Evolutionary conservation across 2,113 vertebrate genomes (phyloP).

Genomic region (Paramisgurnus dabryanus): DNA sequence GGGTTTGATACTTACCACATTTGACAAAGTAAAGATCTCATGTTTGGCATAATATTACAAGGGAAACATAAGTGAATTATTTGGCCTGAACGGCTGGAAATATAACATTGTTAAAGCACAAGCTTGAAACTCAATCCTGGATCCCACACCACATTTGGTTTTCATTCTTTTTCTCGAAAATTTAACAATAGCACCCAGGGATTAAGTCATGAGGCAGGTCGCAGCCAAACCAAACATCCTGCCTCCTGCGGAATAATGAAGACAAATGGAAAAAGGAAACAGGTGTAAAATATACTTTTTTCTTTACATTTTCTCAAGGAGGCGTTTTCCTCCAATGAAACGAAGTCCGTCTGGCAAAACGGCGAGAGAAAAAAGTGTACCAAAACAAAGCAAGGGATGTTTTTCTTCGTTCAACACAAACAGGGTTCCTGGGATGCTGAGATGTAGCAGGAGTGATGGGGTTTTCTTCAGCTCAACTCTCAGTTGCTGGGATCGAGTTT

Average conservation of each 20-base stretch:
- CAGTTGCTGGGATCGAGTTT: constrained; percentile 43
- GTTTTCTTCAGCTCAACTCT: constrained; percentile 24
- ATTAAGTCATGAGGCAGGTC: constrained; percentile 73
- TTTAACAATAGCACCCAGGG: constrained; percentile 75
- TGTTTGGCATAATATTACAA: constrained; percentile 77
- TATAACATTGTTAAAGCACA: constrained; percentile 68
- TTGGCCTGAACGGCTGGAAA: constrained; percentile 70
- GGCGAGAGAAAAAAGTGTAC: background rate
- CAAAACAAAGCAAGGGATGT: constrained; percentile 41
- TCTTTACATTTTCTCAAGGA: constrained; percentile 50
- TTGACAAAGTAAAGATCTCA: constrained; percentile 78
- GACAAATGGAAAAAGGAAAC: constrained; percentile 71
- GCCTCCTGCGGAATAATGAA: constrained; percentile 68
- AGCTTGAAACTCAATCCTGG: constrained; percentile 66
- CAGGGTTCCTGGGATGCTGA: constrained; percentile 49
- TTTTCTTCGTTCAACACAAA: constrained; percentile 35
- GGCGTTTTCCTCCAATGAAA: constrained; percentile 53
- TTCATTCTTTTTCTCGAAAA: constrained; percentile 72
- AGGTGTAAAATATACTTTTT: constrained; percentile 71
- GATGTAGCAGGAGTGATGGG: constrained; percentile 1
- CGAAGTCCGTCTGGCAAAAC: constrained; percentile 22
- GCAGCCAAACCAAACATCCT: constrained; percentile 78
- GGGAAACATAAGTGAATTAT: constrained; percentile 72
- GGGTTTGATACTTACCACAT: constrained; percentile 74
- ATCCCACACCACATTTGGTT: constrained; percentile 69